Percentiles rank a stretch among this genome's conserved stretches.
Conservation (phyloP, 2,888 invertebrate genomes). For the Eupelmus urozonus region DNA sequence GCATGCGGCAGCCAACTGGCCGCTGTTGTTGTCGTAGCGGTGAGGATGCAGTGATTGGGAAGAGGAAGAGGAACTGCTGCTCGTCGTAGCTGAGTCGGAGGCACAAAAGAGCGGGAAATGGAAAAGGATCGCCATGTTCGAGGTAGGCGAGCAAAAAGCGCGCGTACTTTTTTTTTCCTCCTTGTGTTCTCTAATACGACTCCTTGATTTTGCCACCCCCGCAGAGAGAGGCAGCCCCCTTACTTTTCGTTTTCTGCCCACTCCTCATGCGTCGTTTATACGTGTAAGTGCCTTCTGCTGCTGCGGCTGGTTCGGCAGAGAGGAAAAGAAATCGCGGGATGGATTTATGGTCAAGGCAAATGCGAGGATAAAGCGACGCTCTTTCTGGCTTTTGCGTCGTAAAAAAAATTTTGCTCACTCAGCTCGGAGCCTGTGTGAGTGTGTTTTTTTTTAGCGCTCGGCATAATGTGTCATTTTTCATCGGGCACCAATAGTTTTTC, state of each 20-base stretch:
- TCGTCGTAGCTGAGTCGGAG: conserved; percentile 24
- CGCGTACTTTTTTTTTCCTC: background rate
- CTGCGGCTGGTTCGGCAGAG: conserved; percentile 2
- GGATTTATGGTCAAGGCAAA: conserved; percentile 36
- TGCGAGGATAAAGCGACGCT: background rate
- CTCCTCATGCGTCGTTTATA: too few species aligned
- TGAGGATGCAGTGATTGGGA: conserved; percentile 69
- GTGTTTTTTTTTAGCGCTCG: conserved; percentile 9
- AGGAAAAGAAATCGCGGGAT: background rate
- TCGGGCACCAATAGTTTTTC: conserved; percentile 36
- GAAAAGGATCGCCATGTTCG: conserved; percentile 72
- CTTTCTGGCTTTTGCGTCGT: background rate
- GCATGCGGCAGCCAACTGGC: conserved; percentile 27
- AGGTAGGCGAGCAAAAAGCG: conserved; percentile 68
- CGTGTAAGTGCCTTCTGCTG: background rate
- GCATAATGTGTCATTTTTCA: conserved; percentile 30
- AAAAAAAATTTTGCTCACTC: conserved; percentile 9
- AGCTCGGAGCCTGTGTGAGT: background rate
- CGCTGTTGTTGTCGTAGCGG: conserved; percentile 5
- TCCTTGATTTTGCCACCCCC: background rate
- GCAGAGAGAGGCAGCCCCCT: background rate
- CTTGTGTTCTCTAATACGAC: background rate
- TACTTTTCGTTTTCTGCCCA: too few species aligned
- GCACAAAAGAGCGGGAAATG: conserved; percentile 67
- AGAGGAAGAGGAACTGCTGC: conserved; percentile 61